phyloP scores from a whole-genome alignment of 1,140 invertebrate genomes.

The Drosophila kohkoa region DNA sequence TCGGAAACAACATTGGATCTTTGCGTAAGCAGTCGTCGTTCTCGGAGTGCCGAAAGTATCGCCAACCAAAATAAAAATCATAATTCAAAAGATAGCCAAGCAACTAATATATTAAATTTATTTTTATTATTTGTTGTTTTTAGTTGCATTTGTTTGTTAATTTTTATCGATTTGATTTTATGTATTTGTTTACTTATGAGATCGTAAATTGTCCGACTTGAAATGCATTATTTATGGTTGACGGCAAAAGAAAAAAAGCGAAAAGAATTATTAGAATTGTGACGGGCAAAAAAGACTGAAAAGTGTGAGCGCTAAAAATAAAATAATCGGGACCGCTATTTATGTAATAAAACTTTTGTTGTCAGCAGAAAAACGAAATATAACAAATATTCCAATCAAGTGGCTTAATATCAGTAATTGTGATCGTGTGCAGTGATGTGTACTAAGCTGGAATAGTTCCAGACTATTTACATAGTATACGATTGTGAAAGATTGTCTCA shows the following conservation, averaged over 20 bases:
- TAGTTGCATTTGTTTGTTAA: constrained; percentile 20
- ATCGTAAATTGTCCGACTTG: constrained; percentile 55
- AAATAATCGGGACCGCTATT: constrained; percentile 83
- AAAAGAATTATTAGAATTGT: constrained; percentile 66
- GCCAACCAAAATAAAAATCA: no score
- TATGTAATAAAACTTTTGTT: constrained; percentile 81
- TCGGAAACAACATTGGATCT: constrained; percentile 80
- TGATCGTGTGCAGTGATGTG: constrained; percentile 50
- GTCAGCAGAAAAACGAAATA: constrained; percentile 52
- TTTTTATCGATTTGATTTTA: constrained; percentile 16
- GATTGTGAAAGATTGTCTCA: not conserved
- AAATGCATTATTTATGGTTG: constrained; percentile 49
- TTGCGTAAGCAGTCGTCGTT: constrained; percentile 71
- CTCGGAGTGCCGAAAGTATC: constrained; percentile 11
- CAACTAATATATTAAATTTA: constrained; percentile 25
- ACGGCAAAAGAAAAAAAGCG: constrained; percentile 6
- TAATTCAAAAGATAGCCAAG: constrained; percentile 13
- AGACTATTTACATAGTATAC: not conserved
- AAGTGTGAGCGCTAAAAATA: constrained; percentile 83
- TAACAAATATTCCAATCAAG: constrained; percentile 27
- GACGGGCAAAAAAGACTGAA: constrained; percentile 52
- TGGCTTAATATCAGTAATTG: constrained; percentile 20
- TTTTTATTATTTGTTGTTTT: constrained; percentile 21
- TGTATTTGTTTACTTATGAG: constrained; percentile 45
- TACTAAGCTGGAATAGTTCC: constrained; percentile 9